A percentile compares a stretch with the other conserved stretches of the same genome.
Conservation (phyloP, 2,113 vertebrate genomes). For the Podarcis cretensis region DNA sequence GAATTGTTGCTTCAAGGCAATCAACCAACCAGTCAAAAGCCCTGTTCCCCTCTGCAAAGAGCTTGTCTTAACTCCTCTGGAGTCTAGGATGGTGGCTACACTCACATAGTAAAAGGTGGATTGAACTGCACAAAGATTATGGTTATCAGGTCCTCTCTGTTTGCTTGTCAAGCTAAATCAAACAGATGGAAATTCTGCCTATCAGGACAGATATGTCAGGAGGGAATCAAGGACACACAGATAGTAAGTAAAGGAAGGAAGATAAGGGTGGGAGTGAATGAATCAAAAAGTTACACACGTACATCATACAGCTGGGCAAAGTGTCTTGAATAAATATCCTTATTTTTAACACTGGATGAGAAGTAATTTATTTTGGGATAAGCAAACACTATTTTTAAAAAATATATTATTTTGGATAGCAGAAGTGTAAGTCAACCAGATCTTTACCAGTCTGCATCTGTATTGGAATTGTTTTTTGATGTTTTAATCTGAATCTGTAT, state of each 20-base stretch:
- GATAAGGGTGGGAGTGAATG: neutral
- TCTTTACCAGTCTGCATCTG: neutral
- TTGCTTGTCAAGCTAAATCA: slow-evolving; percentile 44
- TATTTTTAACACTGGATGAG: slow-evolving; percentile 2
- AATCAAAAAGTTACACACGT: slow-evolving; percentile 28
- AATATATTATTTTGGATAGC: neutral
- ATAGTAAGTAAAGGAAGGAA: slow-evolving; percentile 34
- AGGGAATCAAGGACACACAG: slow-evolving; percentile 60
- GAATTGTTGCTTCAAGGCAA: slow-evolving; percentile 1
- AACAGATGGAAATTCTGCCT: slow-evolving; percentile 23
- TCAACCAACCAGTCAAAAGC: neutral
- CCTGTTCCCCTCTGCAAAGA: neutral
- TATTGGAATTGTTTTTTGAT: too few species aligned
- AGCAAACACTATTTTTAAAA: neutral
- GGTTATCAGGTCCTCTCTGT: neutral
- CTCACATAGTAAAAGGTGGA: neutral
- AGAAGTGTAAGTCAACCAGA: neutral
- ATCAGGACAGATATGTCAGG: slow-evolving; percentile 40
- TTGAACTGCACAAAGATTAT: slow-evolving; percentile 29
- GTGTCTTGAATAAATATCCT: slow-evolving; percentile 47
- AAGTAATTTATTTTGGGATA: slow-evolving; percentile 24
- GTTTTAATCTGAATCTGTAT: too few species aligned
- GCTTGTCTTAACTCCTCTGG: neutral
- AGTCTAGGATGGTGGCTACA: neutral
- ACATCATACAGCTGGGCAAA: slow-evolving; percentile 42